These are phyloP conservation scores for Clamator glandarius DNA, from an alignment of 2,797 vertebrate genomes.

Conservation along the genomic window DNA sequence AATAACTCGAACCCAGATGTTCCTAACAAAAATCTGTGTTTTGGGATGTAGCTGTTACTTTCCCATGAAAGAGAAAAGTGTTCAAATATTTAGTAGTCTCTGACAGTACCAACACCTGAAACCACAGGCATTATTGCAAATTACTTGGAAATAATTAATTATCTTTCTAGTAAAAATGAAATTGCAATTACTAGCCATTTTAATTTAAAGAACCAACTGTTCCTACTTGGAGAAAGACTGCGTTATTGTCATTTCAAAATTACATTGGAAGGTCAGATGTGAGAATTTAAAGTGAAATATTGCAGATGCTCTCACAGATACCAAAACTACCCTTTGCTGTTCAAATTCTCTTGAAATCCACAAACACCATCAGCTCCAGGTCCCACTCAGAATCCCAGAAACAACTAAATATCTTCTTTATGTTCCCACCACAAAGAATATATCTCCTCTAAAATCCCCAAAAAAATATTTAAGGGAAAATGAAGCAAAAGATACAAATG, in stretches of 20 bases:
- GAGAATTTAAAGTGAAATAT: neutral
- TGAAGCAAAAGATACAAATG: neutral
- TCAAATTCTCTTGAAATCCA: neutral
- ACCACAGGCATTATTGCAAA: neutral
- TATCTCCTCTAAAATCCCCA: neutral
- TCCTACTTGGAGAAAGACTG: neutral
- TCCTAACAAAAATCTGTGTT: neutral
- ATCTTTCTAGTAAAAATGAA: conserved; percentile 19
- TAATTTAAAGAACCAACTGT: conserved; percentile 12
- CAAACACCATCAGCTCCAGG: neutral
- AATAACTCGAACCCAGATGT: neutral
- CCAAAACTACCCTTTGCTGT: neutral
- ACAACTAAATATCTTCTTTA: neutral
- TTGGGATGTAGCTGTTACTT: conserved; percentile 2
- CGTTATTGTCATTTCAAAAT: neutral
- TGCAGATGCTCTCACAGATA: neutral
- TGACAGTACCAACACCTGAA: neutral
- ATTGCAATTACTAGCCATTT: conserved; percentile 7
- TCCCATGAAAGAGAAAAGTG: neutral
- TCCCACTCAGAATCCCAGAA: neutral
- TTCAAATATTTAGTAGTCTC: conserved; percentile 15
- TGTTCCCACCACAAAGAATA: neutral
- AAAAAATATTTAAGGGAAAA: neutral
- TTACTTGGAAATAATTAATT: neutral
- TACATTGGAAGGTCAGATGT: neutral